Conservation (phyloP, 2,797 vertebrate genomes). For the Merluccius polli region DNA sequence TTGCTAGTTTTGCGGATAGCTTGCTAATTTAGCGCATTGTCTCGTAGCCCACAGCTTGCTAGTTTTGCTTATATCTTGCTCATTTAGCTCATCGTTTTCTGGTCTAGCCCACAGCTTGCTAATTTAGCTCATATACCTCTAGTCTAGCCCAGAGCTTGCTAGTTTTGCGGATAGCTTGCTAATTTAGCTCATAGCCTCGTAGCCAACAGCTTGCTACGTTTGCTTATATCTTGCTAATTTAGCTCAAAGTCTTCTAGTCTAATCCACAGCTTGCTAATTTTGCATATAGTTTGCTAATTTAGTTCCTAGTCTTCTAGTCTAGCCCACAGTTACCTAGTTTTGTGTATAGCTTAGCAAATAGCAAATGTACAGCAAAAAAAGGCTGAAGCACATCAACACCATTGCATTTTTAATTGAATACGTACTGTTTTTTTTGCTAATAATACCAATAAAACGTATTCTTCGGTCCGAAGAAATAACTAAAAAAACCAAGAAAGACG, state of each 20-base stretch:
- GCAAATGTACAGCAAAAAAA: slow-evolving; percentile 23
- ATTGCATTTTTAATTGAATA: slow-evolving; percentile 24
- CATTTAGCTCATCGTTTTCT: no score
- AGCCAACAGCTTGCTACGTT: slow-evolving; percentile 1
- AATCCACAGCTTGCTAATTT: slow-evolving; percentile 2
- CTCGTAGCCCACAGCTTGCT: slow-evolving; percentile 15
- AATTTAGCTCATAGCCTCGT: no score
- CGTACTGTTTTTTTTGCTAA: neutral
- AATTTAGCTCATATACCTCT: neutral
- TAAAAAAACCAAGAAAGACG: neutral
- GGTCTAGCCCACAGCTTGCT: slow-evolving; percentile 20
- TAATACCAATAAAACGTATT: neutral
- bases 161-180: neutral
- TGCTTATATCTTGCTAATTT: no score
- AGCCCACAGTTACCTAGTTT: no score
- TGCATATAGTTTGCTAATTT: no score
- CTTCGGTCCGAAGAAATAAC: neutral
- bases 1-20: neutral
- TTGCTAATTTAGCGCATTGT: neutral
- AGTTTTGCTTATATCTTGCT: no score
- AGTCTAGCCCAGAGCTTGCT: neutral
- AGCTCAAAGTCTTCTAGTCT: slow-evolving; percentile 9
- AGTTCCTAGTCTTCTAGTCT: neutral
- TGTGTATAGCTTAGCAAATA: neutral
- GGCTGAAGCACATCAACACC: slow-evolving; percentile 15